Base-by-base conservation (phyloP, 2,888 invertebrate genomes). In the Cacoxenus indagator region DNA sequence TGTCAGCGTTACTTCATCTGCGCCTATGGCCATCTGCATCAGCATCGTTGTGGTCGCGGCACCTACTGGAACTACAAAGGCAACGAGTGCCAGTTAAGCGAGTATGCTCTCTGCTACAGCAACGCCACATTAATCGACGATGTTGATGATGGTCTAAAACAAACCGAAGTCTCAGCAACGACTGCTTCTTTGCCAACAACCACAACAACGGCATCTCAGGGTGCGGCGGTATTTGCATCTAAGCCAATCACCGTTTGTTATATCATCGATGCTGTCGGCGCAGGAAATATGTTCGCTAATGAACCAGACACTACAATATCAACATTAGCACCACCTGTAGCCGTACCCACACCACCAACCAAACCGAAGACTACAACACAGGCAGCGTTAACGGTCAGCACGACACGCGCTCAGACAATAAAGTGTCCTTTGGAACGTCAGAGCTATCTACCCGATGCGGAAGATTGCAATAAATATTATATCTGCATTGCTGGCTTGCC, bases 401-500 rank as follows among this genome's bases (percentile, higher is more conserved):
- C 77, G 4, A 65, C 77, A 0, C 73, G 76, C n/a, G 65, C 65
- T 43, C 68, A 45, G 2, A 48, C 75, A 1, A 73, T 84, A 3
- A 73, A 65, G 1, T 87, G 87, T 62, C 84, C 85, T 0, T 68
- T 73, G 0, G 64, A 75, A 22, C 74, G 71, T 1, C 85, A 86
- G 73, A 80, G 78, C 43, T 87, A 87, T 71, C 69, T 84, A 51
- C 76, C 87, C 2, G 81, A 85, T 75, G 74, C 79, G 2, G 72
- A 78, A 6, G 84, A 87, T 59, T 87, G 87, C 64, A 78, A 75
- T 65, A 86, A 86, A 71, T 87, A 87, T 54, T 87, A 79, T 62
- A 87, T 87, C 55, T 87, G 87, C 65, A 86, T 87, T 19, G 70
- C 76, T 2, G 86, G 86, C 17, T 81, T 78, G 69, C 84, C 87